Conservation (phyloP, 1,140 invertebrate species). For the Artemia franciscana region DNA sequence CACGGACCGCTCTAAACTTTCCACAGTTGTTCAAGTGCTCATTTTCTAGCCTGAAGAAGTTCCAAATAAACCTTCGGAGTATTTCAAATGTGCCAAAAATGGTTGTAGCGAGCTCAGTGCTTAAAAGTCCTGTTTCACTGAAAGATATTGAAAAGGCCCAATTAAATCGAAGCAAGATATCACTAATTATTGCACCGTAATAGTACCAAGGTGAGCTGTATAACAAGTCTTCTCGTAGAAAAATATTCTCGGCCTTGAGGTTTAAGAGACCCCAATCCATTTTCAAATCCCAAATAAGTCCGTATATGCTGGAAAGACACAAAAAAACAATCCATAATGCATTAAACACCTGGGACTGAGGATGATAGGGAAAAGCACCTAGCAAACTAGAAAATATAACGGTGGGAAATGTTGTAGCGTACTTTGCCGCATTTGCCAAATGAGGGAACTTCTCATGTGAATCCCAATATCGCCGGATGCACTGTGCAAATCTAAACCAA, state of each 20-base stretch:
- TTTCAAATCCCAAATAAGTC: conserved; percentile 83
- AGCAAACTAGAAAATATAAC: conserved; percentile 59
- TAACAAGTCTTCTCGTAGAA: conserved; percentile 48
- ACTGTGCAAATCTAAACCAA: conserved; percentile 94
- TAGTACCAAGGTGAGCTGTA: conserved; percentile 76
- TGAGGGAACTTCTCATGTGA: conserved; percentile 78
- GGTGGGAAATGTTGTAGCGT: conserved; percentile 88
- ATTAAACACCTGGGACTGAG: too few species aligned
- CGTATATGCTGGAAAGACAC: conserved; percentile 53
- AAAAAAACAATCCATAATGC: conserved; percentile 51
- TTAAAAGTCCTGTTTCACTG: conserved; percentile 52
- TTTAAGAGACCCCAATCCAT: conserved; percentile 97
- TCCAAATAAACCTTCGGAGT: conserved; percentile 93
- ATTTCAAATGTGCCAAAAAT: conserved; percentile 80
- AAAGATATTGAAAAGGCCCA: conserved; percentile 73
- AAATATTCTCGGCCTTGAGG: conserved; percentile 54
- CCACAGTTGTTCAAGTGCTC: conserved; percentile 98
- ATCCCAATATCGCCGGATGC: conserved; percentile 73
- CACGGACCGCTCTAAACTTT: conserved; percentile 91
- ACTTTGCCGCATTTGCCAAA: conserved; percentile 90
- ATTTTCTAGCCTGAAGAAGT: conserved; percentile 97
- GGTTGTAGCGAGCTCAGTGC: conserved; percentile 62
- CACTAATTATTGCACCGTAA: conserved; percentile 91
- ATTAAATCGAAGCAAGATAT: conserved; percentile 75
- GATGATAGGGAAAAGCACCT: neutral